Conservation (phyloP, 2,113 vertebrate species). For the Paradisaea rubra region DNA sequence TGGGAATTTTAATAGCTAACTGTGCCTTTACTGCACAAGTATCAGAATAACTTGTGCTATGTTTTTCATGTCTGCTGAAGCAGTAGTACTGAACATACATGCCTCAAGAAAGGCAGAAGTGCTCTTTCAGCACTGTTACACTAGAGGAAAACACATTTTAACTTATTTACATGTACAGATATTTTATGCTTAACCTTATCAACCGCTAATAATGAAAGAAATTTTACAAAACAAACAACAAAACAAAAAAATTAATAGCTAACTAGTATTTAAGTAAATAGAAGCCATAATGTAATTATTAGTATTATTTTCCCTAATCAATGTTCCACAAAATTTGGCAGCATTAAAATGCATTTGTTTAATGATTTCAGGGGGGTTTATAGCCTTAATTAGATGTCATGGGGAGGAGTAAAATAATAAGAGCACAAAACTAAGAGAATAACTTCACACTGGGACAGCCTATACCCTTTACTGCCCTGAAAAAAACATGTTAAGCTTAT, state of each 20-base stretch:
- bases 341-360: background rate
- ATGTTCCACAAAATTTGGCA: background rate
- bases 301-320: background rate
- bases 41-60: background rate
- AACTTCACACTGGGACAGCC: background rate
- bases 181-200: background rate
- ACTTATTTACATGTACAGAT: background rate
- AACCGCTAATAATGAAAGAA: background rate
- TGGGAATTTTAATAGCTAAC: background rate
- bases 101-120: background rate
- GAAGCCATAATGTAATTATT: background rate
- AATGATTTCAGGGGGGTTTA: background rate
- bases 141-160: background rate
- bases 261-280: background rate
- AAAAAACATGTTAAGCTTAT: background rate
- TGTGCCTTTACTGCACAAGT: accelerated
- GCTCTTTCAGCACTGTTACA: background rate
- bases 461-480: background rate
- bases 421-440: background rate
- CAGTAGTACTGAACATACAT: background rate
- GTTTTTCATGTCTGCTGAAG: background rate
- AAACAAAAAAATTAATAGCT: background rate
- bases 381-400: background rate
- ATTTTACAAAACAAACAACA: background rate
- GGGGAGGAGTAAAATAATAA: background rate